Evolutionary conservation across 2,888 invertebrate genomes (phyloP), one percentile per base, ranked within the genome.

Genomic region (Pegoplata infirma): DNA sequence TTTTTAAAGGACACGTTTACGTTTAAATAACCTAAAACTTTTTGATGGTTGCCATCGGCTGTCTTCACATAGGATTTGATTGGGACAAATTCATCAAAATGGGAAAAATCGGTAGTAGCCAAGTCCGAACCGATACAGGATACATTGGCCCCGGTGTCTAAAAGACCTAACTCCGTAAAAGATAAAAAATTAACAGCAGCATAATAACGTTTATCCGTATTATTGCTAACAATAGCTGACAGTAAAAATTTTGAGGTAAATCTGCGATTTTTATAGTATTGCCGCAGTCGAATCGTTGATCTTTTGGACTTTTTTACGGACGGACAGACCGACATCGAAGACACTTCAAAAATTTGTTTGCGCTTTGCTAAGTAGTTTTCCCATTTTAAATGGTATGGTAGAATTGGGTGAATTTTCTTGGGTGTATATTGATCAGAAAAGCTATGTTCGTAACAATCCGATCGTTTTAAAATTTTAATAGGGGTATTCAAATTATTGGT

Each of bases 91-190:
- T 51, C 21, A 14, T 12, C 12, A 36, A 51, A 51, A 10, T 36
- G 0, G 1, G 4, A 21, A 44, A 44, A 66, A 23, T 66, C 25
- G 1, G n/a, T 5, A 3, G 19, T 10, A 0, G 64, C 51, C 23
- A 66, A 25, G 1, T 53, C 40, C 10, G 36, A 14, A 12, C 64
- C 64, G 5, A 64, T n/a, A 21, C 64, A 64, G 10, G 21, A 19
- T 3, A 51, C n/a, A 17, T 63, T 61, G 16, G 61, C 61, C 2
- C 61, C 61, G 10, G 46, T 61, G 12, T 61, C 61, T 16, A 63
- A 7, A 1, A 64, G 23, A 36, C 63, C 63, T 32, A 14, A 32
- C 14, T 64, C 63, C 5, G 12, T 12, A 21, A 64, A 64, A 14
- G 6, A 3, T 17, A 64, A 64, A 32, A 64, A 64, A 14, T 23